Conservation (phyloP, 2,113 vertebrate species). For the Hassar affinis region DNA sequence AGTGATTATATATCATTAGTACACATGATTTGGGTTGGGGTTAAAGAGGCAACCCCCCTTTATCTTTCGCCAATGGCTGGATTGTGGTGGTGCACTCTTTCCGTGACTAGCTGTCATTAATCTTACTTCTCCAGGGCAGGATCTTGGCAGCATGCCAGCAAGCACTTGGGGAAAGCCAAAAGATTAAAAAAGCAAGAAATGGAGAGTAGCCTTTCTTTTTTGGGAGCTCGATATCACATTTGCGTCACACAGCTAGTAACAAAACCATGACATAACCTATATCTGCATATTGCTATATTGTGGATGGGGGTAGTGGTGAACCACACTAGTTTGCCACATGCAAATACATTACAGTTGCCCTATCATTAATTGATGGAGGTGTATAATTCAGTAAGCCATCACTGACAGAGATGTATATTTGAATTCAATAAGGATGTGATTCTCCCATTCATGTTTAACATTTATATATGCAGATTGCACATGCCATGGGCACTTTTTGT, state of each 20-base stretch:
- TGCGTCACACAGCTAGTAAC: neutral
- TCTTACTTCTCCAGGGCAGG: constrained; percentile 73
- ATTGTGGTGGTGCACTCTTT: constrained; percentile 62
- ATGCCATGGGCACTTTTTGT: too few relatives aligned
- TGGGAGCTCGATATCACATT: neutral
- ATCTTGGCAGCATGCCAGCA: constrained; percentile 72
- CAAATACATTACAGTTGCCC: neutral
- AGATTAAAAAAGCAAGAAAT: neutral
- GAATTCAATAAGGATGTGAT: neutral
- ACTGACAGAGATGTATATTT: neutral
- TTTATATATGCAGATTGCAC: too few relatives aligned
- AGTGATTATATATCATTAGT: neutral
- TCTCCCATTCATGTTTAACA: too few relatives aligned
- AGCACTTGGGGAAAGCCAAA: constrained; percentile 70
- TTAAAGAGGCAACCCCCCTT: neutral
- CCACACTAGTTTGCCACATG: neutral
- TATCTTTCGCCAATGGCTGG: constrained; percentile 10
- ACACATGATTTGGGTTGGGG: neutral
- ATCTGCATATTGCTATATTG: neutral
- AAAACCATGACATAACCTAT: neutral
- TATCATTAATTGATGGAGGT: neutral
- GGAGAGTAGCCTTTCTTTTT: constrained; percentile 25
- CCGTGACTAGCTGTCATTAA: constrained; percentile 81
- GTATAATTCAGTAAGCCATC: neutral
- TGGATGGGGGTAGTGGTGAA: neutral